phyloP scores from a whole-genome alignment of 1,140 invertebrate species.

The Pemphigus obesinymphae region DNA sequence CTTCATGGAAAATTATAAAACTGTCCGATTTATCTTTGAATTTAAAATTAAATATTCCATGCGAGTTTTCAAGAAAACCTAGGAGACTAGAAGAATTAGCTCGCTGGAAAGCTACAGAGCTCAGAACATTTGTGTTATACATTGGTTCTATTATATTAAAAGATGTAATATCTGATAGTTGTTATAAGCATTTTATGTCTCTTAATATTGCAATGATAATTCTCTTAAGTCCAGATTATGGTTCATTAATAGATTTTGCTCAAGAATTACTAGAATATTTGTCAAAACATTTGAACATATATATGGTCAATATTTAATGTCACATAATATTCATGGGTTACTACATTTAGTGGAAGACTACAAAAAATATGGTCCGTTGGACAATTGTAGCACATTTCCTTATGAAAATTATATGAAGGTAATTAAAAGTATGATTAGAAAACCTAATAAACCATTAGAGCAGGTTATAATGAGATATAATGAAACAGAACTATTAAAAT shows the following conservation, averaged over 20 bases:
- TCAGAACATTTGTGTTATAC: neutral
- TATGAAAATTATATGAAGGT: constrained; percentile 52
- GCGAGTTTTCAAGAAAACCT: neutral
- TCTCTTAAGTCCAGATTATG: neutral
- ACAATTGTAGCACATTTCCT: constrained; percentile 51
- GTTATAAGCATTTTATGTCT: neutral
- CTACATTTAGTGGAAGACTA: constrained; percentile 52
- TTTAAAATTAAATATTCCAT: neutral
- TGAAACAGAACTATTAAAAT: neutral
- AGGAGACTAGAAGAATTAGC: neutral
- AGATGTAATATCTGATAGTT: neutral
- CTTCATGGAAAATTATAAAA: neutral
- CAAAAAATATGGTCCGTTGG: constrained; percentile 49
- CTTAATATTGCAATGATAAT: neutral
- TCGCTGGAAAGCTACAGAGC: neutral
- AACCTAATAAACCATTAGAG: constrained; percentile 46
- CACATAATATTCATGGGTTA: constrained; percentile 47
- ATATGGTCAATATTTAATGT: constrained; percentile 45
- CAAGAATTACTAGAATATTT: neutral
- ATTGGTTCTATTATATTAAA: neutral
- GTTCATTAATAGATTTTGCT: neutral
- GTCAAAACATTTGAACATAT: neutral
- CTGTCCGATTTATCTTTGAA: neutral
- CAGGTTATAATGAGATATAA: constrained; percentile 46
- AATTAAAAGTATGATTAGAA: constrained; percentile 47